These are phyloP conservation scores for Cladorhizidae sp. DNA, from an alignment of 37 sponge, comb jelly and placozoan species.

Conservation along the genomic window DNA sequence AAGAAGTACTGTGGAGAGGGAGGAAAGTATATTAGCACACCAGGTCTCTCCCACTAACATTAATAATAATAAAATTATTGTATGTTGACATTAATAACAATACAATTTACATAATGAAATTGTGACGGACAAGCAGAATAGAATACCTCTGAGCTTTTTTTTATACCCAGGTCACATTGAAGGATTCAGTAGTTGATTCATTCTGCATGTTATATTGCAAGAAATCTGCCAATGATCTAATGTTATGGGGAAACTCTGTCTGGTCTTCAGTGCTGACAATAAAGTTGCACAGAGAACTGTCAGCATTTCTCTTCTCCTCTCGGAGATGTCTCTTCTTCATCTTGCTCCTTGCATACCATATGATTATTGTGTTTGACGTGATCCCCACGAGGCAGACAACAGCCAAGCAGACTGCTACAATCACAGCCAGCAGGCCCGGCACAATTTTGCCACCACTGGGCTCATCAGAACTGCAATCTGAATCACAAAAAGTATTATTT, in stretches of 20 bases:
- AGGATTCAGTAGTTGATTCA: not conserved
- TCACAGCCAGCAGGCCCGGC: not conserved
- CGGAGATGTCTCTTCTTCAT: no score
- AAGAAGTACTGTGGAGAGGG: not conserved
- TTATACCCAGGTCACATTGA: not conserved
- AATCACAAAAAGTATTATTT: not conserved
- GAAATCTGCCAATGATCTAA: not conserved
- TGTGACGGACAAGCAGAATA: no score
- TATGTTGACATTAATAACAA: not conserved
- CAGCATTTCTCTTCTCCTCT: no score
- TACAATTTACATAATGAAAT: not conserved
- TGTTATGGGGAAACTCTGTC: not conserved
- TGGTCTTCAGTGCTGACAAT: no score
- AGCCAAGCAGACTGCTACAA: not conserved
- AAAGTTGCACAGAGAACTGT: no score
- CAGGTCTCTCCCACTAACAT: not conserved
- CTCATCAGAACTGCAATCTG: not conserved
- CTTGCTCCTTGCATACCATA: not conserved
- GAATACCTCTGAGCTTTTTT: no score
- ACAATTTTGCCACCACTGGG: not conserved
- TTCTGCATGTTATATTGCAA: conserved; percentile 2
- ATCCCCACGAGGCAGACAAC: not conserved
- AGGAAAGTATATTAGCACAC: not conserved
- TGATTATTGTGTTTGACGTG: not conserved
- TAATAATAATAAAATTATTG: not conserved